These are phyloP conservation scores for Phrynocephalus guinanensis DNA, from an alignment of 2,797 vertebrate species.

Conservation along the genomic window DNA sequence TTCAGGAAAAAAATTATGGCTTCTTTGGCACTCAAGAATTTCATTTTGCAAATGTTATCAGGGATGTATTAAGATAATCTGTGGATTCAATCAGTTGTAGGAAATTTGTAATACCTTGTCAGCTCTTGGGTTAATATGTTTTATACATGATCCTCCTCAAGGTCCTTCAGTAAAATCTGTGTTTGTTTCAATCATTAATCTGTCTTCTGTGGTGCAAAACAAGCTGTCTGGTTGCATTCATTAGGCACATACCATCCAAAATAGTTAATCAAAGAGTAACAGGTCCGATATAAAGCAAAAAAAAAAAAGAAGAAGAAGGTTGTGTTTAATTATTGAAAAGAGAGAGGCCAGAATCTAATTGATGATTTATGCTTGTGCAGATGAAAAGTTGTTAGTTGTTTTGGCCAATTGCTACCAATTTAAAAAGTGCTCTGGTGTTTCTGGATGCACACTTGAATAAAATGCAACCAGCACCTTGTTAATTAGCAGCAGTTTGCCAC, in stretches of 20 bases:
- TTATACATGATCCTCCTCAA: constrained; percentile 5
- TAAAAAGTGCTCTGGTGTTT: too few relatives aligned
- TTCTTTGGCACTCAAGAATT: constrained; percentile 34
- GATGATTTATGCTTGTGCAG: too few relatives aligned
- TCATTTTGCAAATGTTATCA: constrained; percentile 31
- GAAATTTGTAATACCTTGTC: constrained; percentile 53
- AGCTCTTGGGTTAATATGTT: constrained; percentile 32
- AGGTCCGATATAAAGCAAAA: constrained; percentile 54
- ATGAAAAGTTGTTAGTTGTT: too few relatives aligned
- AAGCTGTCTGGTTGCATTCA: constrained; percentile 39
- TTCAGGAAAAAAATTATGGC: constrained; percentile 26
- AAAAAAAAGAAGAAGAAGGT: constrained; percentile 51
- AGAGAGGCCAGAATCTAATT: neutral
- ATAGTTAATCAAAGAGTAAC: constrained; percentile 64
- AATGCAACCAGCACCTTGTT: too few relatives aligned
- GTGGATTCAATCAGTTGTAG: constrained; percentile 15
- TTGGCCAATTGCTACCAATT: too few relatives aligned
- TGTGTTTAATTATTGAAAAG: constrained; percentile 6
- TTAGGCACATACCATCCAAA: constrained; percentile 53
- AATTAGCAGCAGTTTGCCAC: too few relatives aligned
- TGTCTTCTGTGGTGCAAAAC: constrained; percentile 46
- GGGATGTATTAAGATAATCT: constrained; percentile 40
- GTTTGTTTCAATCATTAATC: constrained; percentile 57
- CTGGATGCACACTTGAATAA: too few relatives aligned
- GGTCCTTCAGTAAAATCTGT: constrained; percentile 39